phyloP scores from a whole-genome alignment of 2,888 invertebrate genomes.

The Eristalinus sepulchralis region DNA sequence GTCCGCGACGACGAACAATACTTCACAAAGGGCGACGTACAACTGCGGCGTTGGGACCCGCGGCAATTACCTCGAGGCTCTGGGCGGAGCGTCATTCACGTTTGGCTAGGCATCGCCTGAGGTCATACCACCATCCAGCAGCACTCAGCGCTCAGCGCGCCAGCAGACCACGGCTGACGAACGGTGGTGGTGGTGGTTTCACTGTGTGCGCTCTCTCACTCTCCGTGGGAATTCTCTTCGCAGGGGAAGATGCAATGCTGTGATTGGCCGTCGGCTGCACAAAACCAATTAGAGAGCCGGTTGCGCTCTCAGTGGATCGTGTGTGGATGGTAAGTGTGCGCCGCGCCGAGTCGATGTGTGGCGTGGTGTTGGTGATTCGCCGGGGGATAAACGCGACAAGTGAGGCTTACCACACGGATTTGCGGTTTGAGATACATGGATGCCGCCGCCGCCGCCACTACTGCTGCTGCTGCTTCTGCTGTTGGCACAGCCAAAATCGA shows the following conservation, averaged over 20 bases:
- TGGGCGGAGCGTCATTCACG: slow-evolving; percentile 72
- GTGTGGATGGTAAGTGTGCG: slow-evolving; percentile 53
- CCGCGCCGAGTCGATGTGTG: background rate
- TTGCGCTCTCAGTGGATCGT: slow-evolving; percentile 38
- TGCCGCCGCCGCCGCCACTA: slow-evolving; percentile 59
- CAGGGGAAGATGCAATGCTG: slow-evolving; percentile 59
- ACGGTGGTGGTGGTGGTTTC: background rate
- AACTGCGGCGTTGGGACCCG: slow-evolving; percentile 72
- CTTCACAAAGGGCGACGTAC: slow-evolving; percentile 69
- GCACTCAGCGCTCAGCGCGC: background rate
- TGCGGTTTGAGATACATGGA: slow-evolving; percentile 70
- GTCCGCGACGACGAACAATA: slow-evolving; percentile 68
- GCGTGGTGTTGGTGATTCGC: slow-evolving; percentile 11
- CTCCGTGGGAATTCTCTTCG: slow-evolving; percentile 56
- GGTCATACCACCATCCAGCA: slow-evolving; percentile 51
- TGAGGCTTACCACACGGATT: slow-evolving; percentile 70
- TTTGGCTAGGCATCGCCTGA: slow-evolving; percentile 60
- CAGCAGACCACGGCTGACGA: background rate
- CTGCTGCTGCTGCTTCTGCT: slow-evolving; percentile 47
- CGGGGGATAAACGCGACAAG: slow-evolving; percentile 67
- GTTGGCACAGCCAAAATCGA: slow-evolving; percentile 70
- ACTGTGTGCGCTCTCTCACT: slow-evolving; percentile 12
- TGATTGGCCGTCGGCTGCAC: slow-evolving; percentile 46
- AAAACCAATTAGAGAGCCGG: slow-evolving; percentile 67
- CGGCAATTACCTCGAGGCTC: slow-evolving; percentile 78